Evolutionary conservation across 2,888 invertebrate genomes (phyloP).

Genomic region (Daptonema setosum): DNA sequence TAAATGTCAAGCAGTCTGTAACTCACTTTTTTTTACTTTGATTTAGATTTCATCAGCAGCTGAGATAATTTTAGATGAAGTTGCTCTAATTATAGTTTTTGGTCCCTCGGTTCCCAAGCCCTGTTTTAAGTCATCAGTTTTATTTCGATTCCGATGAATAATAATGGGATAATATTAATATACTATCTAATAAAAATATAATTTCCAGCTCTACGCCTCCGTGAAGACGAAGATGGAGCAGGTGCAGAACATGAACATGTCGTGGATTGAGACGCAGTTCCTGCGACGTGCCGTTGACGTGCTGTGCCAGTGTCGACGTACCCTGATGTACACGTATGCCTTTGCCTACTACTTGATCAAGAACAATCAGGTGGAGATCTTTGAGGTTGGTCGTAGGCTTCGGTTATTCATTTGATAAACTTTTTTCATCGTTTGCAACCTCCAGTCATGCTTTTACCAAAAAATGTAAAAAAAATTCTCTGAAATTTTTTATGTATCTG

Average conservation of each 20-base stretch:
- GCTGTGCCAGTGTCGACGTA: slow-evolving; percentile 56
- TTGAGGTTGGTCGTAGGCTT: slow-evolving; percentile 44
- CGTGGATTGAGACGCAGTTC: slow-evolving; percentile 99
- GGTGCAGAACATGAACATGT: slow-evolving; percentile 98
- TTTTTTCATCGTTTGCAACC: too few relatives aligned
- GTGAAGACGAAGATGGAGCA: slow-evolving; percentile 97
- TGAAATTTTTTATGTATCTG: background rate
- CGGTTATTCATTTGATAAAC: too few relatives aligned
- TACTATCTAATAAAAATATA: too few relatives aligned
- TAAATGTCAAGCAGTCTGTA: too few relatives aligned
- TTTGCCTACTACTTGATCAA: slow-evolving; percentile 93
- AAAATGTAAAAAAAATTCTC: background rate
- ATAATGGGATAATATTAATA: too few relatives aligned
- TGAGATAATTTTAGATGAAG: too few relatives aligned
- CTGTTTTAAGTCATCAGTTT: too few relatives aligned
- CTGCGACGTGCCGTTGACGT: slow-evolving; percentile 59
- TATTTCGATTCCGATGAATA: too few relatives aligned
- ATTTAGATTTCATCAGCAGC: too few relatives aligned
- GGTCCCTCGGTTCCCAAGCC: too few relatives aligned
- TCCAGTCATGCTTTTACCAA: background rate
- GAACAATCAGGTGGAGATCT: slow-evolving; percentile 94
- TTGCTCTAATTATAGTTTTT: too few relatives aligned
- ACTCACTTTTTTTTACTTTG: too few relatives aligned
- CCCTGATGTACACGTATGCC: slow-evolving; percentile 95
- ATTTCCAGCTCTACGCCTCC: slow-evolving; percentile 65